Evolutionary conservation across 2,797 vertebrate species (phyloP).

Genomic region (Chelon labrosus): DNA sequence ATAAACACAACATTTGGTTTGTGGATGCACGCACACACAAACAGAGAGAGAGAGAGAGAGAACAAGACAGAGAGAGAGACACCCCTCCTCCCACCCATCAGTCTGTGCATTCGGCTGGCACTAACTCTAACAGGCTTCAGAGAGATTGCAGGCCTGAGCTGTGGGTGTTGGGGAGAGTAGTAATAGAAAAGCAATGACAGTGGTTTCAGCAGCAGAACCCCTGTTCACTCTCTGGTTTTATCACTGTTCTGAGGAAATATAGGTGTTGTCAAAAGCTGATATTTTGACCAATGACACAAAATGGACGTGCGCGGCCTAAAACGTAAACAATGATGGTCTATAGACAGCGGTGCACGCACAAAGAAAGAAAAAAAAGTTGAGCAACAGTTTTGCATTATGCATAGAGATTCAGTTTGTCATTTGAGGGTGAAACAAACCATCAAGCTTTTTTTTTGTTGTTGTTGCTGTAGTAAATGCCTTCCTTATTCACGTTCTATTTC

Average conservation of each 20-base stretch:
- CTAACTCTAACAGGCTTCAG: slow-evolving; percentile 89
- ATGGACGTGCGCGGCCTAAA: slow-evolving; percentile 73
- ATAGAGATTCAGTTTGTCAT: slow-evolving; percentile 50
- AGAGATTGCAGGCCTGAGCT: slow-evolving; percentile 85
- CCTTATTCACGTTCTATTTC: slow-evolving; percentile 37
- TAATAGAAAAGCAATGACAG: slow-evolving; percentile 88
- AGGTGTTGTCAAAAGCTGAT: slow-evolving; percentile 84
- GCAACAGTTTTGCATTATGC: slow-evolving; percentile 66
- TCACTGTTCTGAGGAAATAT: slow-evolving; percentile 84
- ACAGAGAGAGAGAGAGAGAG: neutral
- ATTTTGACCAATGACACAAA: slow-evolving; percentile 84
- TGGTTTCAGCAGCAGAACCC: slow-evolving; percentile 84
- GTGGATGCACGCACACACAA: slow-evolving; percentile 33
- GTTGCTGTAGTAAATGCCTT: slow-evolving; percentile 24
- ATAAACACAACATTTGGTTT: slow-evolving; percentile 76
- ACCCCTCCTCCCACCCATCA: slow-evolving; percentile 82
- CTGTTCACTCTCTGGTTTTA: slow-evolving; percentile 79
- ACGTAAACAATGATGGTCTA: slow-evolving; percentile 77
- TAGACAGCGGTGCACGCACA: slow-evolving; percentile 55
- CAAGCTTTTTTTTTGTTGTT: slow-evolving; percentile 35
- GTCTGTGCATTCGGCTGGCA: slow-evolving; percentile 85
- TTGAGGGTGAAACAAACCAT: slow-evolving; percentile 60
- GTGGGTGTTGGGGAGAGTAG: slow-evolving; percentile 81
- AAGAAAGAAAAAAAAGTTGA: slow-evolving; percentile 47
- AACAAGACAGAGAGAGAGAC: slow-evolving; percentile 32